Evolutionary conservation across 2,113 vertebrate genomes (phyloP).

Genomic region (Chamaetylas fuelleborni): DNA sequence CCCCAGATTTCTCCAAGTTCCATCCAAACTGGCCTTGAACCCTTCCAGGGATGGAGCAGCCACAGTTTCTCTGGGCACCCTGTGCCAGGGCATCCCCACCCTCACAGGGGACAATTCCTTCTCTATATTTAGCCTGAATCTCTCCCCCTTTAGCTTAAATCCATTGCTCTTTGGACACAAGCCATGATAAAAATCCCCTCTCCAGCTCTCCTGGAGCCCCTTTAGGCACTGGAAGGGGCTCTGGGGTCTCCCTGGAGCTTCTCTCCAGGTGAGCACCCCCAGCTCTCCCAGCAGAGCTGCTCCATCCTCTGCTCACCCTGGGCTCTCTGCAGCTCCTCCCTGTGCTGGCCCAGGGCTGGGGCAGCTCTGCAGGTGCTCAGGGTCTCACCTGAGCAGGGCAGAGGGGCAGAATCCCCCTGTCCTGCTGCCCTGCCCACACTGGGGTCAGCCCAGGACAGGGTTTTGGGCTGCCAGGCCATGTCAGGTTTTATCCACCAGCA

Average conservation of each 20-base stretch:
- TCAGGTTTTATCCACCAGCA: neutral
- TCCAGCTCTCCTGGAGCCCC: neutral
- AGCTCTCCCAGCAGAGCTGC: neutral
- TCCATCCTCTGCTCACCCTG: neutral
- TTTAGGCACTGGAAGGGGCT: accelerated
- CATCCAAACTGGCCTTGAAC: neutral
- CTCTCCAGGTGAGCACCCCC: neutral
- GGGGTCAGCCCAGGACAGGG: neutral
- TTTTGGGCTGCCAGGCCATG: neutral
- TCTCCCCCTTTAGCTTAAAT: neutral
- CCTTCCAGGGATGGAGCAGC: neutral
- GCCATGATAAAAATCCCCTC: neutral
- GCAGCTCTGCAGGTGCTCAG: neutral
- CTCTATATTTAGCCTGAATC: neutral
- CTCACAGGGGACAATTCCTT: neutral
- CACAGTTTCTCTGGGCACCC: neutral
- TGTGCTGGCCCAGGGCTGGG: neutral
- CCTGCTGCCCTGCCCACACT: neutral
- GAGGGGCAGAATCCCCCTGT: neutral
- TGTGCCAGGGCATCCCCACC: neutral
- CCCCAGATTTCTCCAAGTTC: neutral
- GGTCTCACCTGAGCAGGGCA: neutral
- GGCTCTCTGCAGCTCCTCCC: accelerated
- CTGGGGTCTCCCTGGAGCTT: neutral
- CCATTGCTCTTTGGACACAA: neutral